phyloP scores from a whole-genome alignment of 2,797 vertebrate genomes.

The Apodemus agrarius region DNA sequence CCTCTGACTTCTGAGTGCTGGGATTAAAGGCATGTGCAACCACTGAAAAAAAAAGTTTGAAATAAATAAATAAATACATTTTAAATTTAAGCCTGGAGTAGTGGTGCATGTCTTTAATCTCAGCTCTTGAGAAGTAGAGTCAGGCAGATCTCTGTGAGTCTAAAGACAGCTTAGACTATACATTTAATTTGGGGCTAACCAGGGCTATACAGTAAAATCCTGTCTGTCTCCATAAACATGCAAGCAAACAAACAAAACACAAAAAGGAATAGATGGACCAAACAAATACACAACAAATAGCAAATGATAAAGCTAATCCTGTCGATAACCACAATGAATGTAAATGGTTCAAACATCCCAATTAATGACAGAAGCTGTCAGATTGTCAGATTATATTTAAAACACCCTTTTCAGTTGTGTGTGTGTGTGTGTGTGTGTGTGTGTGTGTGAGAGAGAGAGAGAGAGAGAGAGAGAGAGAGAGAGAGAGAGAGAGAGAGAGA shows the following conservation, averaged over 20 bases:
- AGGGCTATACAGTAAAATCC: not conserved
- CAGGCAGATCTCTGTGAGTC: not conserved
- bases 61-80: not conserved
- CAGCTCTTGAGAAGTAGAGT: not conserved
- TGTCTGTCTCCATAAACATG: not conserved
- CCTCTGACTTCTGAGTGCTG: not conserved
- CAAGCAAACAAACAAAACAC: not conserved
- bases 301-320: not conserved
- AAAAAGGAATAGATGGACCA: not conserved
- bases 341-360: not conserved
- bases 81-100: not conserved
- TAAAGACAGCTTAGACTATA: not conserved
- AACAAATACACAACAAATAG: constrained; percentile 8
- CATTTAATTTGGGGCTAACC: not conserved
- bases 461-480: not conserved
- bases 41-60: not conserved
- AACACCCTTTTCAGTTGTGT: not conserved
- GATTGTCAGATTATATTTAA: not conserved
- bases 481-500: too few species aligned
- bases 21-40: not conserved
- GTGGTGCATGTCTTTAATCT: not conserved
- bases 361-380: not conserved
- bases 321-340: not conserved
- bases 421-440: too few species aligned
- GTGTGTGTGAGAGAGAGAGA: too few species aligned